Evolutionary conservation across 2,797 vertebrate genomes (phyloP).

Genomic region (Dendrocincla fuliginosa): DNA sequence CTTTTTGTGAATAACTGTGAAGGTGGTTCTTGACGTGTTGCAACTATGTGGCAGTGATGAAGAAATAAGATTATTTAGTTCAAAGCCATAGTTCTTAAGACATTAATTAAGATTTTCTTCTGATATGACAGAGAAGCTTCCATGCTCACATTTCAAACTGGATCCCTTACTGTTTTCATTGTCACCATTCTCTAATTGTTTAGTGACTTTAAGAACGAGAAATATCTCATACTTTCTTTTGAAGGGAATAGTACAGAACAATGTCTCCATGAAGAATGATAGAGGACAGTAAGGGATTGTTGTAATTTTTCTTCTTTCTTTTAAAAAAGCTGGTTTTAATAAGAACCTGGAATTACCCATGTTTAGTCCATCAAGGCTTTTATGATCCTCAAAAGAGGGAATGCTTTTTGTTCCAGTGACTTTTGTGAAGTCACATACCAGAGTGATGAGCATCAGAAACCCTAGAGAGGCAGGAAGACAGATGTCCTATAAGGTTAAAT

Average conservation of each 20-base stretch:
- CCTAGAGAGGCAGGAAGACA: constrained; percentile 29
- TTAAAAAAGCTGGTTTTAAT: background rate
- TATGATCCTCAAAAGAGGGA: constrained; percentile 41
- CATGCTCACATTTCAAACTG: background rate
- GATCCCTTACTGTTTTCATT: background rate
- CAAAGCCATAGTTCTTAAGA: background rate
- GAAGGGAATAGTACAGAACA: background rate
- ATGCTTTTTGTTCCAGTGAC: constrained; percentile 38
- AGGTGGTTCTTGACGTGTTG: background rate
- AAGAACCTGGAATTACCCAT: constrained; percentile 24
- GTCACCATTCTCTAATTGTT: background rate
- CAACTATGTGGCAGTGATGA: background rate
- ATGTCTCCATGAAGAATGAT: background rate
- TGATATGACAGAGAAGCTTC: background rate
- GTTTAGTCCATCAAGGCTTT: constrained; percentile 2
- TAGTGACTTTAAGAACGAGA: background rate
- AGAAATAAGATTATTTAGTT: background rate
- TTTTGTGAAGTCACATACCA: constrained; percentile 52
- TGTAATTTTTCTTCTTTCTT: background rate
- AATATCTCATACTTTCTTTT: background rate
- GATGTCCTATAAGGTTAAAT: constrained; percentile 51
- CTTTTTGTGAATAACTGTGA: background rate
- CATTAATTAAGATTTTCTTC: background rate
- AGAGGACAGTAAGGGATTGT: background rate
- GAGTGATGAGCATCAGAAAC: constrained; percentile 38